Percentiles rank a stretch among this genome's conserved stretches.
phyloP scores from a whole-genome alignment of 2,888 invertebrate species.

The Mayetiola destructor region DNA sequence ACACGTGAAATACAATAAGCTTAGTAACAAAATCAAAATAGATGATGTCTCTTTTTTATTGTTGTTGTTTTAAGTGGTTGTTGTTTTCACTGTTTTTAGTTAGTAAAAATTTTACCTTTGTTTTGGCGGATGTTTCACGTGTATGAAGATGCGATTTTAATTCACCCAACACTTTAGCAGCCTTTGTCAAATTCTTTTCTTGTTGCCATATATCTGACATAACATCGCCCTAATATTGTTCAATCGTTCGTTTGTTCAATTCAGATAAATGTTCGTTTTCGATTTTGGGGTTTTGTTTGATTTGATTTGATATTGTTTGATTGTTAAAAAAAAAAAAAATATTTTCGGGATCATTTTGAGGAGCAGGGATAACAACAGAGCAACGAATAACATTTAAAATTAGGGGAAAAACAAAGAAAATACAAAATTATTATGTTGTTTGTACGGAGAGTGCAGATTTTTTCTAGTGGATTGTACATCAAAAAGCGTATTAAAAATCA shows the following conservation, averaged over 20 bases:
- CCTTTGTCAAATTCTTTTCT: slow-evolving; percentile 40
- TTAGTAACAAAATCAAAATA: background rate
- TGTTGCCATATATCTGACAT: slow-evolving; percentile 37
- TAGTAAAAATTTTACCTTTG: slow-evolving; percentile 30
- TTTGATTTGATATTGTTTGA: background rate
- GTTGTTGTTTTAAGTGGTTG: background rate
- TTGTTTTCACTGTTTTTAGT: background rate
- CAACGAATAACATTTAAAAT: background rate
- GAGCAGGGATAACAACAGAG: slow-evolving; percentile 9
- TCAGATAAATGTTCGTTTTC: background rate
- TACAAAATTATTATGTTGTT: too few species aligned
- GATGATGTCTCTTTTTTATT: background rate
- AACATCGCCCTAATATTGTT: slow-evolving; percentile 30
- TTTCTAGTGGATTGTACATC: too few species aligned
- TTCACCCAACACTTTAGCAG: slow-evolving; percentile 41
- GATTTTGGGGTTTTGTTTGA: background rate
- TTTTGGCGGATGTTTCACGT: slow-evolving; percentile 35
- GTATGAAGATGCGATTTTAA: slow-evolving; percentile 38
- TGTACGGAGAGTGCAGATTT: too few species aligned
- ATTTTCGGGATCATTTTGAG: background rate
- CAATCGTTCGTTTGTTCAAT: background rate
- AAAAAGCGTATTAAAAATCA: too few species aligned
- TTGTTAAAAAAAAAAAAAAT: background rate
- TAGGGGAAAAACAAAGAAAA: background rate
- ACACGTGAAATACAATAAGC: background rate